Percentiles rank a stretch among this genome's conserved stretches.
These are phyloP conservation scores for Trachythela sp. DNA, from an alignment of 64 coral and sea anemone species.

Conservation along the genomic window DNA sequence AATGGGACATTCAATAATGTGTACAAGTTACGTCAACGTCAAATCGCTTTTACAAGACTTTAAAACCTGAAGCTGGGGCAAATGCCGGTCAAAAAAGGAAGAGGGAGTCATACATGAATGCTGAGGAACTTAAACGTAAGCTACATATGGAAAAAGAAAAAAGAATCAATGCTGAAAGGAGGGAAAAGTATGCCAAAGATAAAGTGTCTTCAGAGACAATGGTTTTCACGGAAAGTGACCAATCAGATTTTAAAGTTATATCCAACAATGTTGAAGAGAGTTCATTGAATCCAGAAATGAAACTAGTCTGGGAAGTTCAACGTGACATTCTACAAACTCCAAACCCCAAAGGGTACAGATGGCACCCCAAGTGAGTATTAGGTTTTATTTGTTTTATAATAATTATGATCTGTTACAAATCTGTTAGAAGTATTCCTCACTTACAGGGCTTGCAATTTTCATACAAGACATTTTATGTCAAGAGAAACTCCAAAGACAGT, in stretches of 20 bases:
- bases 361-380: constrained; percentile 53
- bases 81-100: background rate
- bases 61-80: background rate
- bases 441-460: no score
- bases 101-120: background rate
- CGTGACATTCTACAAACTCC: background rate
- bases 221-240: background rate
- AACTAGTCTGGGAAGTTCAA: constrained; percentile 45
- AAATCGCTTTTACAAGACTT: background rate
- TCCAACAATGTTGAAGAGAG: background rate
- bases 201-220: background rate
- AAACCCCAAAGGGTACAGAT: constrained; percentile 20
- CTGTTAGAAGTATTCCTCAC: no score
- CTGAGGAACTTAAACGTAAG: background rate
- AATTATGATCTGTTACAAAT: background rate
- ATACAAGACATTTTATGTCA: no score
- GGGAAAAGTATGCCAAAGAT: no score
- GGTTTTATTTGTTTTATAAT: background rate
- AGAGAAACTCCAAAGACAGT: no score
- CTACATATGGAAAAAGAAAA: background rate
- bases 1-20: background rate
- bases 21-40: background rate
- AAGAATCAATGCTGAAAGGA: constrained; percentile 14
- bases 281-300: constrained; percentile 13
- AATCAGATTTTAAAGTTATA: background rate